Evolutionary conservation across 2,888 invertebrate genomes (phyloP).

Genomic region (Phrixothrix hirtus): DNA sequence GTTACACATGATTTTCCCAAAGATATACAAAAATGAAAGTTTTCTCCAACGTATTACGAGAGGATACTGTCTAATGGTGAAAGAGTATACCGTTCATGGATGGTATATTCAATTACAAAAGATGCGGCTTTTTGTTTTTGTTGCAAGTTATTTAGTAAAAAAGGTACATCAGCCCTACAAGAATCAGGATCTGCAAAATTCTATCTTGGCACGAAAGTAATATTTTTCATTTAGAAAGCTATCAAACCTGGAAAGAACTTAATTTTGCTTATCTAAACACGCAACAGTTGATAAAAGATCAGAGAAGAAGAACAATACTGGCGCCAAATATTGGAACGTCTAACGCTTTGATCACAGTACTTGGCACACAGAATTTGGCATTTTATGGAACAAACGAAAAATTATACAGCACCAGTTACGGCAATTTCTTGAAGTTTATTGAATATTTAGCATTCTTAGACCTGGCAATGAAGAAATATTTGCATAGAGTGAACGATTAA

Average conservation of each 20-base stretch:
- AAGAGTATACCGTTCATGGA: conserved; percentile 6
- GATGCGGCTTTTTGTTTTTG: conserved; percentile 5
- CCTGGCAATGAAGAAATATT: background rate
- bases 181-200: conserved; percentile 7
- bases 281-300: conserved; percentile 1
- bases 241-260: conserved; percentile 8
- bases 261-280: conserved; percentile 4
- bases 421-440: conserved; percentile 4
- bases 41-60: conserved; percentile 6
- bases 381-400: conserved; percentile 3
- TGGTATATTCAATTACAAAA: conserved; percentile 7
- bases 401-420: conserved; percentile 3
- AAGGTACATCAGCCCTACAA: conserved; percentile 3
- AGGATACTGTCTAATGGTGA: conserved; percentile 6
- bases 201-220: no score
- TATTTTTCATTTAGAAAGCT: no score
- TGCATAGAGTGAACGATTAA: conserved; percentile 1
- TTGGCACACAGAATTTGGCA: conserved; percentile 4
- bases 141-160: conserved; percentile 3
- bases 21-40: conserved; percentile 2
- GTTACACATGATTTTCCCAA: conserved; percentile 5
- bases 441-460: no score
- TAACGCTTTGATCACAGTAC: background rate
- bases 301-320: conserved; percentile 7
- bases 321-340: no score